A percentile compares a stretch with the other conserved stretches of the same genome.
phyloP scores from a whole-genome alignment of 2,797 vertebrate genomes.

The Taeniopygia guttata region DNA sequence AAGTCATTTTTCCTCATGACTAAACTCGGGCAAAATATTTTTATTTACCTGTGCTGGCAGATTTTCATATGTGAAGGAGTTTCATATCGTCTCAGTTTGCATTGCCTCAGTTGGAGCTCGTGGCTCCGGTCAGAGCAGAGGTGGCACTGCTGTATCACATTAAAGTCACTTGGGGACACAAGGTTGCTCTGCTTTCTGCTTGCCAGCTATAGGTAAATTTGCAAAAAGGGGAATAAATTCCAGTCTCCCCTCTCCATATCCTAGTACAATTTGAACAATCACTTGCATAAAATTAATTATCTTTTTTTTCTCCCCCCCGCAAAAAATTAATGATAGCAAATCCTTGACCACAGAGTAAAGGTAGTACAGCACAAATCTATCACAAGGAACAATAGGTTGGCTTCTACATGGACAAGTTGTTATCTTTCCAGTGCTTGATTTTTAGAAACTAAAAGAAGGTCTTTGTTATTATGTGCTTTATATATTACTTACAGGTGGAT shows the following conservation, averaged over 20 bases:
- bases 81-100: not conserved
- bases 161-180: not conserved
- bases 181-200: not conserved
- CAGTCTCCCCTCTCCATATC: not conserved
- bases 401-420: not conserved
- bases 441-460: not conserved
- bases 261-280: not conserved
- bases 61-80: constrained; percentile 34
- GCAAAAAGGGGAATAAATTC: not conserved
- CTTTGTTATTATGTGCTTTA: not conserved
- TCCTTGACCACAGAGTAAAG: not conserved
- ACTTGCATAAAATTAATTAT: not conserved
- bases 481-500: not conserved
- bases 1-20: constrained; percentile 47
- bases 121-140: not conserved
- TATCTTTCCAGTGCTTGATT: not conserved
- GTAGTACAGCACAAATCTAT: not conserved
- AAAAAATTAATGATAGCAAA: not conserved
- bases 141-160: not conserved
- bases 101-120: not conserved
- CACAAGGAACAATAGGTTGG: not conserved
- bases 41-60: constrained; percentile 56
- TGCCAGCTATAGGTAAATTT: not conserved
- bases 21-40: constrained; percentile 55
- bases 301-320: fast-evolving